Base-by-base conservation (phyloP, 2,113 vertebrate genomes). In the Heloderma charlesbogerti region DNA sequence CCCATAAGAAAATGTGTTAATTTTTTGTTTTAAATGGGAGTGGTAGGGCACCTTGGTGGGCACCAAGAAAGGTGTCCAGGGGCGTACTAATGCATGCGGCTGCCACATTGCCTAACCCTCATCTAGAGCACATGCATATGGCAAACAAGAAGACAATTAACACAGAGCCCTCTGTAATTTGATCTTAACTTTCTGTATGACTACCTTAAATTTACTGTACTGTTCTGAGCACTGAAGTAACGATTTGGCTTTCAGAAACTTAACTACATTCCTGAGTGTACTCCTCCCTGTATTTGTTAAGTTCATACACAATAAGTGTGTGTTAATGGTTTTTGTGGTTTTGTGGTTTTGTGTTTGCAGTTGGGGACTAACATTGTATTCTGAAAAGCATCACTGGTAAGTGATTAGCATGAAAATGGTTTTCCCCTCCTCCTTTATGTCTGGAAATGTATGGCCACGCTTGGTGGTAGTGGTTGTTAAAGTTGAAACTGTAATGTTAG, bases 341-440 rank as follows among this genome's bases (percentile, higher is more conserved):
- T 45, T n/a, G 9, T 43, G 9, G 8, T 66, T 78, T 57, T 86
- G 29, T 86, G 95, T 43, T 93, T 95, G 92, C 97, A 99, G 99
- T 95, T 99, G 98, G 98, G 99, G 99, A 84, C 97, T 99, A 95
- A 99, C 98, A 0, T 88, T 98, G 43, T 98, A 96, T 96, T 97
- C 97, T n/a, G 98, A 99, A 93, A 99, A 99, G 91, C 97, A 99
- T 66, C 98, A 99, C 78, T 99, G 99, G 99, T 99, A 97, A 97
- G 99, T 98, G 90, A 91, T 89, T 16, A 4, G 22, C 51, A 63
- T 43, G 71, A 34, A 34, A 12, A 86, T 54, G 18, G 69, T 48
- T 31, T 9, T n/a, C 29, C 15, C 12, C n/a, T 22, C 22, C 25
- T 37, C 25, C 69, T 0, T 0, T 0, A 15, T 60, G 63, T 63